Percentiles rank a stretch among this genome's conserved stretches.
Evolutionary conservation across 1,140 invertebrate genomes (phyloP).

Genomic region (Cotesia glomerata): DNA sequence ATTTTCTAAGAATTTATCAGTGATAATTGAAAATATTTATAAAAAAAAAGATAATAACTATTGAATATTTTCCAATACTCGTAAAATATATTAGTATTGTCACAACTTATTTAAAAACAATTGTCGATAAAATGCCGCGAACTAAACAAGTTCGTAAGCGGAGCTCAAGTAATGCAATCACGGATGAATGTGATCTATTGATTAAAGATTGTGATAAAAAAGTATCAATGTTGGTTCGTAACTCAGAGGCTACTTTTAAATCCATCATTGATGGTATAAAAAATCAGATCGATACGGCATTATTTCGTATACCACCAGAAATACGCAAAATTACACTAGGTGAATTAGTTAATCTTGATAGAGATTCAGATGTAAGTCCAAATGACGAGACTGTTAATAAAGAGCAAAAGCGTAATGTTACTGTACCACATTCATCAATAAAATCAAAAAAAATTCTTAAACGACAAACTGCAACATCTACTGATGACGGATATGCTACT

Average conservation of each 20-base stretch:
- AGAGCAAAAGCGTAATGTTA: not conserved
- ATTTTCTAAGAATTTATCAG: no score
- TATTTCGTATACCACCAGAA: conserved; percentile 41
- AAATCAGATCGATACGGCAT: not conserved
- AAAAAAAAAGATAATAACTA: no score
- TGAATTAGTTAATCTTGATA: conserved; percentile 34
- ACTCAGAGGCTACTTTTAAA: conserved; percentile 41
- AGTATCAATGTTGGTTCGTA: conserved; percentile 33
- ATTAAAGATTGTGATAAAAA: conserved; percentile 48
- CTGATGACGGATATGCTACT: conserved; percentile 37
- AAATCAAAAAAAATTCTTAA: conserved; percentile 26
- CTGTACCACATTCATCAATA: not conserved
- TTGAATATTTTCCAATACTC: no score
- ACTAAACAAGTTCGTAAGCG: conserved; percentile 43
- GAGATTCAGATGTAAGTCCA: conserved; percentile 30
- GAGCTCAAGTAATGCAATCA: conserved; percentile 6
- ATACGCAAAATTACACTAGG: conserved; percentile 43
- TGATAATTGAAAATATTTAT: no score
- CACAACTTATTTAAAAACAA: no score
- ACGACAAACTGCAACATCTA: conserved; percentile 23
- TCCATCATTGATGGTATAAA: conserved; percentile 28
- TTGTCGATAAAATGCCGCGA: conserved; percentile 45
- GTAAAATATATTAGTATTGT: no score
- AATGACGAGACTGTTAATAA: conserved; percentile 32
- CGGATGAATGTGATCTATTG: conserved; percentile 38